phyloP scores from a whole-genome alignment of 2,797 vertebrate genomes.

The Natrix natrix region DNA sequence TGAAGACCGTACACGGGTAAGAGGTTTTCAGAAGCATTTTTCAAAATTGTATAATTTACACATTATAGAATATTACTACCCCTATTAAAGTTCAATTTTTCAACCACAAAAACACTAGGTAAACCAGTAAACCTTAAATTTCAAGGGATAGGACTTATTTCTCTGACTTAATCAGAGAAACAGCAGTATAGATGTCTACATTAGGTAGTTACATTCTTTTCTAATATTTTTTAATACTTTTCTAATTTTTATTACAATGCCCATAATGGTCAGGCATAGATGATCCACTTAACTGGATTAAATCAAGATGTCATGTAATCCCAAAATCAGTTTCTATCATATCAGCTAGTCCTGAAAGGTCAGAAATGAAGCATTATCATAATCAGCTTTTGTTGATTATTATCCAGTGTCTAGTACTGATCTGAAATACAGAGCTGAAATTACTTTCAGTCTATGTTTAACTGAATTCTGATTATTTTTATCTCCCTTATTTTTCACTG shows the following conservation, averaged over 20 bases:
- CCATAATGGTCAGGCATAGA: neutral
- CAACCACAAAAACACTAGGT: neutral
- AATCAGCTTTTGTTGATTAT: neutral
- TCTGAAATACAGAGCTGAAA: neutral
- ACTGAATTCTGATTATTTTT: neutral
- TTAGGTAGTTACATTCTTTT: neutral
- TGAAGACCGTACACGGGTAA: conserved; percentile 93
- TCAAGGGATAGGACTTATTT: neutral
- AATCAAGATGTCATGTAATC: neutral
- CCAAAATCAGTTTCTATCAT: neutral
- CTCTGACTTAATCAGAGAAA: neutral
- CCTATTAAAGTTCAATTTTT: neutral
- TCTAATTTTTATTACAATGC: neutral
- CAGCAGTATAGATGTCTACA: neutral
- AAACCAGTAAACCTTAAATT: neutral
- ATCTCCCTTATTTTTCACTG: neutral
- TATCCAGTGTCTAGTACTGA: neutral
- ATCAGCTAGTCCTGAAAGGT: neutral
- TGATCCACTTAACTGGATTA: neutral
- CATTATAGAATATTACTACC: neutral
- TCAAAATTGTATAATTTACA: neutral
- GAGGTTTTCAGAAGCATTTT: conserved; percentile 35
- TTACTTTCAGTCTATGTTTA: neutral
- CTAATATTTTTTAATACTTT: too few relatives aligned
- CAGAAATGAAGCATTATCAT: neutral